These are phyloP conservation scores for Passer montanus DNA, from an alignment of 2,113 vertebrate genomes.

Conservation along the genomic window DNA sequence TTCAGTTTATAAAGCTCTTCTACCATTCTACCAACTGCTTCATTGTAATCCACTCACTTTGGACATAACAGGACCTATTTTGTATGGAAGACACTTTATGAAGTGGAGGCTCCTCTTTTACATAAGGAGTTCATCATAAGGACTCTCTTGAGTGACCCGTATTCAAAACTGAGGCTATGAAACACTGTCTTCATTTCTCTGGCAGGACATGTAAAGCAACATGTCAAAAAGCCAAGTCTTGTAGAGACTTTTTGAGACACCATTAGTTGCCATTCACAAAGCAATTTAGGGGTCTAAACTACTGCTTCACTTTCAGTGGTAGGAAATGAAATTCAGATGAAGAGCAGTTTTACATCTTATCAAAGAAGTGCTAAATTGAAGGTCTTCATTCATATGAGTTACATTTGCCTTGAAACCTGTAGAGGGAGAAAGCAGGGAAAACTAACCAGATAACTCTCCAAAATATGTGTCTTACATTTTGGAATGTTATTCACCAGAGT, in stretches of 20 bases:
- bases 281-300: not conserved
- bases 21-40: not conserved
- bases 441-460: not conserved
- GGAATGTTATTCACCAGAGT: not conserved
- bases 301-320: not conserved
- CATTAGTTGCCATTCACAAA: not conserved
- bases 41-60: not conserved
- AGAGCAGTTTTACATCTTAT: not conserved
- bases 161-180: not conserved
- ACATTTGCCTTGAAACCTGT: not conserved
- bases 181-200: not conserved
- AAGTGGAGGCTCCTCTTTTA: not conserved
- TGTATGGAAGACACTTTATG: not conserved
- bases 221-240: not conserved
- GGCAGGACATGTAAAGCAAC: not conserved
- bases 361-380: not conserved
- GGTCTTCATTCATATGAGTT: not conserved
- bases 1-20: not conserved
- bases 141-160: not conserved
- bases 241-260: not conserved
- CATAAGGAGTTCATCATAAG: not conserved
- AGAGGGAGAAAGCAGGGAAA: not conserved
- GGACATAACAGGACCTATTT: not conserved
- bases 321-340: not conserved
- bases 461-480: not conserved